phyloP scores from a whole-genome alignment of 2,888 invertebrate species.

The Boloria selene region DNA sequence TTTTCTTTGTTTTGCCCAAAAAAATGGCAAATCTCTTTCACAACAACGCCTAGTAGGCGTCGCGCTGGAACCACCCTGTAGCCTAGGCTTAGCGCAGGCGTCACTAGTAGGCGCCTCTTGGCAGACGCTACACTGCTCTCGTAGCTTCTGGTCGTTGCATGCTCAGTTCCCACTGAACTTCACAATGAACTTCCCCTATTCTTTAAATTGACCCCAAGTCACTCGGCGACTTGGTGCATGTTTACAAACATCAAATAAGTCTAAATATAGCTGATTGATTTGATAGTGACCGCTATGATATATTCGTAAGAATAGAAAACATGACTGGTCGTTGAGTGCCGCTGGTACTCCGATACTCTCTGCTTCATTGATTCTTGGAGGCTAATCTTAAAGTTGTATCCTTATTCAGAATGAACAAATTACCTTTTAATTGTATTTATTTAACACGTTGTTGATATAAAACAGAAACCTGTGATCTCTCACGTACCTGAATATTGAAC shows the following conservation, averaged over 20 bases:
- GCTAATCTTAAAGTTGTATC: no score
- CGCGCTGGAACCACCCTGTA: conserved; percentile 22
- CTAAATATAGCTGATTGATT: conserved; percentile 55
- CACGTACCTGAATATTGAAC: no score
- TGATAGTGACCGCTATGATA: conserved; percentile 35
- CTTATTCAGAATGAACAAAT: no score
- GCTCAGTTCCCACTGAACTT: conserved; percentile 63
- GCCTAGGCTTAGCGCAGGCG: conserved; percentile 14
- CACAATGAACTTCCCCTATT: conserved; percentile 74
- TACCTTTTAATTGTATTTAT: no score
- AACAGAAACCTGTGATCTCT: no score
- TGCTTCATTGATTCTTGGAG: not conserved
- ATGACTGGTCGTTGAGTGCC: conserved; percentile 11
- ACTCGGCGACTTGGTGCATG: conserved; percentile 49
- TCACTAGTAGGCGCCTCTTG: conserved; percentile 54
- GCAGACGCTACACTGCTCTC: conserved; percentile 65
- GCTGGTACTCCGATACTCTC: not conserved
- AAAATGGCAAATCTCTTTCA: conserved; percentile 71
- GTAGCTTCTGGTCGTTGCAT: conserved; percentile 56
- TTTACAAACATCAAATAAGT: conserved; percentile 72
- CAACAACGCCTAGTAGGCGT: conserved; percentile 34
- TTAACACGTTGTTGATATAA: no score
- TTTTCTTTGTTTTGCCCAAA: conserved; percentile 81
- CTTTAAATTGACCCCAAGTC: conserved; percentile 59
- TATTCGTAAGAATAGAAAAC: conserved; percentile 22